Evolutionary conservation across 92 coral and sea anemone species (phyloP).

Genomic region (Zoanthus sansibaricus): DNA sequence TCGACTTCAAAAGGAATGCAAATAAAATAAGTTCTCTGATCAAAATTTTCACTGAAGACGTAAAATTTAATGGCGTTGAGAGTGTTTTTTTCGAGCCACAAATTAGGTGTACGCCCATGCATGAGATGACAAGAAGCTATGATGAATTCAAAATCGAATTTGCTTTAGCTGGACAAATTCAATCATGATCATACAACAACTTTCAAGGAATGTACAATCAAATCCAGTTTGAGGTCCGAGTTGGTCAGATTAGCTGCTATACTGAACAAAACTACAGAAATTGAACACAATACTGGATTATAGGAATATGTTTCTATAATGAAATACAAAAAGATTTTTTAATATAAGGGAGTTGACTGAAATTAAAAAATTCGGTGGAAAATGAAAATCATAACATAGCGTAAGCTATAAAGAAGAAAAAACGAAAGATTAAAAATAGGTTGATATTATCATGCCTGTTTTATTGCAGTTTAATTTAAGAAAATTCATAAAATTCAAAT

Average conservation of each 20-base stretch:
- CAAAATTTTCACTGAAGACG: not conserved
- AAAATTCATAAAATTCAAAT: not conserved
- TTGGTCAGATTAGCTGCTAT: not conserved
- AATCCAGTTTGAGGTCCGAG: not conserved
- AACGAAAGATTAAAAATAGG: not conserved
- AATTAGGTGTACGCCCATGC: constrained; percentile 29
- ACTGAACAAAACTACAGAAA: not conserved
- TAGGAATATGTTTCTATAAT: not conserved
- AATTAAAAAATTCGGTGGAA: not conserved
- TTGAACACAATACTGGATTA: not conserved
- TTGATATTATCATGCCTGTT: not conserved
- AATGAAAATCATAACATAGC: not conserved
- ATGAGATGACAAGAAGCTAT: not conserved
- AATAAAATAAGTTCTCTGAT: not conserved
- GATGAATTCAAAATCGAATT: constrained; percentile 16
- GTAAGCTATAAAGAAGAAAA: not conserved
- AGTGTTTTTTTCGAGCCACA: not conserved
- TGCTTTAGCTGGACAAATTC: not conserved
- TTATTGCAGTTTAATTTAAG: not conserved
- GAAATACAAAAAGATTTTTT: not conserved
- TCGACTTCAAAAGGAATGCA: not conserved
- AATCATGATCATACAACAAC: not conserved
- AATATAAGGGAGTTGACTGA: not conserved
- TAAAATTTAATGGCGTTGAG: not conserved
- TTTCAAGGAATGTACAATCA: not conserved